Conservation (phyloP, 2,888 invertebrate species). For the Trypoxylon attenuatum region DNA sequence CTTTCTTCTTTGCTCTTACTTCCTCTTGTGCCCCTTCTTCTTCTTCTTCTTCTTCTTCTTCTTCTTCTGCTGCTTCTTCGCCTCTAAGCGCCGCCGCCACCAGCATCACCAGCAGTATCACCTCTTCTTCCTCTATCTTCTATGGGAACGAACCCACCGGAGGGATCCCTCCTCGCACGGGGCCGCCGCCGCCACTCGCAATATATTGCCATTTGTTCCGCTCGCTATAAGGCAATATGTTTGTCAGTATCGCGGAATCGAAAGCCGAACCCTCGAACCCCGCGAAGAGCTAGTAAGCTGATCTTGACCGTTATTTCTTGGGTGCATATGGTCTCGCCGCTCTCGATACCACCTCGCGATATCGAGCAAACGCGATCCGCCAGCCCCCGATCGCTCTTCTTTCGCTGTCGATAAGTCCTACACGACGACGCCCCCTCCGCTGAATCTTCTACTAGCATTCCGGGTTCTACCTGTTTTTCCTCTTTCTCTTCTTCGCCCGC, state of each 20-base stretch:
- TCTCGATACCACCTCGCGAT: slow-evolving; percentile 43
- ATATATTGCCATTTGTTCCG: slow-evolving; percentile 72
- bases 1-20: neutral
- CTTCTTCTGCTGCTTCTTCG: slow-evolving; percentile 8
- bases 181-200: slow-evolving; percentile 57
- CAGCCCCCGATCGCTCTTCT: slow-evolving; percentile 38
- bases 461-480: slow-evolving; percentile 1
- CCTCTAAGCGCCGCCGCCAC: neutral
- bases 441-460: slow-evolving; percentile 30
- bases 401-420: slow-evolving; percentile 46
- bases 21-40: slow-evolving; percentile 9
- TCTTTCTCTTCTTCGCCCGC: slow-evolving; percentile 19
- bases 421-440: slow-evolving; percentile 45
- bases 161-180: slow-evolving; percentile 49
- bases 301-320: slow-evolving; percentile 55
- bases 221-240: slow-evolving; percentile 69
- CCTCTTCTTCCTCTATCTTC: slow-evolving; percentile 17
- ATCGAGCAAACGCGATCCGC: slow-evolving; percentile 39
- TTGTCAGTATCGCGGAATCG: slow-evolving; percentile 72
- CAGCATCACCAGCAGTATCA: neutral
- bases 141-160: slow-evolving; percentile 54
- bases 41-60: slow-evolving; percentile 2
- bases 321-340: slow-evolving; percentile 48
- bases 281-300: slow-evolving; percentile 27
- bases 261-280: slow-evolving; percentile 57